Base-by-base conservation (phyloP, 1,140 invertebrate genomes). In the Andrena cerasifolii region DNA sequence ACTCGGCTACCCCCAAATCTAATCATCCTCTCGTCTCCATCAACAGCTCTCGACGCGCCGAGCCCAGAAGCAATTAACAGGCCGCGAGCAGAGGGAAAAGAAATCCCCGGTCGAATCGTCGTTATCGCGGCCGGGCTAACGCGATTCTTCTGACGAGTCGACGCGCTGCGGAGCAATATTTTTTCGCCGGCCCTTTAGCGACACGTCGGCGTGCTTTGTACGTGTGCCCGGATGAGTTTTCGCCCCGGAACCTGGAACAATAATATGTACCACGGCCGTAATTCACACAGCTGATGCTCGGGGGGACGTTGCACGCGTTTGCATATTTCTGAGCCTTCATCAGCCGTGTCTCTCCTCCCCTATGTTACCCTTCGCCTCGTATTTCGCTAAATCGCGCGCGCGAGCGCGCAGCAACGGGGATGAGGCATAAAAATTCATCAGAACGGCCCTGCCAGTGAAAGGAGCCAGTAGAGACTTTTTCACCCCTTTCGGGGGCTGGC, bases 211-310 rank as follows among this genome's bases (percentile, higher is more conserved):
- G 26, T 24, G 65, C 67, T 78, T 78, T 78, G 54, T 62, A 71
- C 75, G 54, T n/a, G 56, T 47, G 33, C 62, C n/a, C 53, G 73
- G 53, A 68, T 68, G 73, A 76, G 73, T 78, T 71, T 78, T 78
- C 36, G 24, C 47, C 47, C 28, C 58, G 61, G 51, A 45, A 67
- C 51, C 51, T 16, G 75, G 36, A 53, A 79, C 56, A 88, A 53
- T 90, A 94, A 94, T 94, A 90, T 93, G 94, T 83, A 91, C 94
- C 49, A 85, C 31, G 43, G 21, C 6, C 51, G 70, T 83, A 83
- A 83, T 79, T 71, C 61, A 72, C 61, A 54, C 63, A 65, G 65
- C 61, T 54, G 76, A 78, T 79, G 70, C 76, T 75, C 61, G 16
- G 28, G 54, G 61, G 66, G 31, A 56, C 74, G 45, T 72, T n/a